Evolutionary conservation across 2,797 vertebrate species (phyloP), one percentile per base, ranked within the genome.

Genomic region (Mareca strepera): DNA sequence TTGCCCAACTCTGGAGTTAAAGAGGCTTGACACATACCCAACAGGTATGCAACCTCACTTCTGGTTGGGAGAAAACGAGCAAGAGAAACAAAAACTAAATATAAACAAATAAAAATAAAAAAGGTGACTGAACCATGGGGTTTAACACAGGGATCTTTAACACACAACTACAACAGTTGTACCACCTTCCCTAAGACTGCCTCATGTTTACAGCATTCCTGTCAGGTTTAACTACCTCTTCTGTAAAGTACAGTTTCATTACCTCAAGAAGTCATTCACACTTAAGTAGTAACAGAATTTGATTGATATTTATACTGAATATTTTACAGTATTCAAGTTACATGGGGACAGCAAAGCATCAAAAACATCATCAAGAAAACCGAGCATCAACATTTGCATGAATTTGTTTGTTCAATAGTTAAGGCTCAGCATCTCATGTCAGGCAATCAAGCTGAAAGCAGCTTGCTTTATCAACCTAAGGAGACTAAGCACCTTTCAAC

Each of bases 391-490:
- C 22, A 53, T 17, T 21, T 4, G 11, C 25, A 8, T 26, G 48
- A 69, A 46, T 44, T 39, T 31, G 21, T 29, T 78, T 26, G 53
- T 17, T 44, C 29, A 33, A 0, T 0, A 80, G n/a, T 23, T 77
- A n/a, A 82, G 5, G 35, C 25, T 89, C 82, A 67, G 60, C 29
- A 77, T 4, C 12, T 67, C 35, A 11, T 0, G 8, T 21, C n/a
- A 89, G 17, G 37, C 5, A 86, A 31, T 2, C 6, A 62, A 64
- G 29, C 13, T 5, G 44, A 43, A 67, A 21, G n/a, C 55, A 21
- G 29, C 43, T 1, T 77, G 35, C 35, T 2, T 0, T 29, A 72
- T 76, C 26, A 41, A 31, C 25, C 28, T 44, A 33, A 82, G 50
- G 4, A 64, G 46, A 15, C 7, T 7, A 84, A 73, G 21, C 10